Evolutionary conservation across 2,888 invertebrate species (phyloP), one percentile per base, ranked within the genome.

Genomic region (Thumatha senex): DNA sequence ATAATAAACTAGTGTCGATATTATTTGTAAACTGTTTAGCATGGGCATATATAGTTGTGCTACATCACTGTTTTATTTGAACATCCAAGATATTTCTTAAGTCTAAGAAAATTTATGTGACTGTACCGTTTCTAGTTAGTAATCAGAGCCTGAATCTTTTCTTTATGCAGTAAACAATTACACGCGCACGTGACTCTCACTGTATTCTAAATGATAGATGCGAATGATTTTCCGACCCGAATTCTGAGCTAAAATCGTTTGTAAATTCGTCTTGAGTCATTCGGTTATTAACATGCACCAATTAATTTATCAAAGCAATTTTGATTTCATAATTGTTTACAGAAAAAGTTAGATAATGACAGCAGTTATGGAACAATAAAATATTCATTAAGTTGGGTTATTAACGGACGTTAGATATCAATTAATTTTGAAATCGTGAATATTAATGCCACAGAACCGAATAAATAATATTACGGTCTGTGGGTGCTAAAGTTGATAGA

Each of bases 221-320:
- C 38, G 31, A 51, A 34, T 54, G 45, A 53, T 40, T 56, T 51
- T 51, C 47, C 52, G 60, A 62, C 56, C 56, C 44, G 56, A 41
- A 54, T 54, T 58, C 54, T 40, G 46, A 49, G 56, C 58, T 34
- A 49, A 31, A 61, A 62, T 67, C 58, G 47, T 49, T 62, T 58
- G 54, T 51, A 54, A 58, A 56, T 56, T 60, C 51, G 48, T 64
- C 54, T 67, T 50, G 46, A 65, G 48, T 56, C 58, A 56, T 59
- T 64, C 46, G 42, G 58, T 54, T 60, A 68, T 63, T 60, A 63
- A 46, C 43, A 41, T 52, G 53, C 42, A 59, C 50, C 63, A 55
- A 68, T 65, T 68, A 68, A 68, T 59, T 51, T 51, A 46, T 54
- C 43, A 46, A 46, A 29, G 38, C 49, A 46, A 53, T 54, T 58